Conservation (phyloP, 2,113 vertebrate genomes). For the Ascaphus truei region DNA sequence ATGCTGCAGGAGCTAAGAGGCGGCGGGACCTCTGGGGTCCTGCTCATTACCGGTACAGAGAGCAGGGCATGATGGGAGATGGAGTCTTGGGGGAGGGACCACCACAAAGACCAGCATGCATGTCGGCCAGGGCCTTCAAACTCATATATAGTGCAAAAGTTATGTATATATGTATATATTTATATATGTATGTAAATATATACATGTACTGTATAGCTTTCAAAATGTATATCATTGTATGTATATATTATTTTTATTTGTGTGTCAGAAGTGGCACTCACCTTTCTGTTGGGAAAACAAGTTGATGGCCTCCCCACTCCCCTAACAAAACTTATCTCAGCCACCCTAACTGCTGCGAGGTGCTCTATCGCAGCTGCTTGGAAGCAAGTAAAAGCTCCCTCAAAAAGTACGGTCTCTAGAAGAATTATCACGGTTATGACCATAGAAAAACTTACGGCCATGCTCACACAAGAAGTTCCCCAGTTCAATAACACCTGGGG, state of each 20-base stretch:
- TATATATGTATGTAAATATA: not conserved
- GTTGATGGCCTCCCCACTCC: no score
- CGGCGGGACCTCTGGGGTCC: not conserved
- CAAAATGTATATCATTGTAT: not conserved
- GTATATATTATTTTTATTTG: no score
- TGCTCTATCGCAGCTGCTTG: no score
- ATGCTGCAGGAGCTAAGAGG: not conserved
- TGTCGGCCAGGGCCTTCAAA: no score
- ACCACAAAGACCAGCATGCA: not conserved
- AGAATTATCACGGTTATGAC: no score
- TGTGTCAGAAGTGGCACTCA: no score
- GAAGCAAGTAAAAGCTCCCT: no score
- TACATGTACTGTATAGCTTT: not conserved
- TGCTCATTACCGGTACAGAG: not conserved
- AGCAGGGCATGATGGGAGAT: not conserved
- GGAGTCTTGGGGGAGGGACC: not conserved
- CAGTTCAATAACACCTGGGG: not conserved
- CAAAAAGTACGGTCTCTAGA: no score
- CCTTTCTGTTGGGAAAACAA: no score
- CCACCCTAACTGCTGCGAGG: no score
- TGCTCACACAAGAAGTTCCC: not conserved
- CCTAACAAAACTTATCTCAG: no score
- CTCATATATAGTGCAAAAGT: not conserved
- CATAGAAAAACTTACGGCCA: not conserved
- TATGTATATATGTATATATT: not conserved